phyloP scores from a whole-genome alignment of 2,888 invertebrate genomes.

The Melinaea marsaeus region DNA sequence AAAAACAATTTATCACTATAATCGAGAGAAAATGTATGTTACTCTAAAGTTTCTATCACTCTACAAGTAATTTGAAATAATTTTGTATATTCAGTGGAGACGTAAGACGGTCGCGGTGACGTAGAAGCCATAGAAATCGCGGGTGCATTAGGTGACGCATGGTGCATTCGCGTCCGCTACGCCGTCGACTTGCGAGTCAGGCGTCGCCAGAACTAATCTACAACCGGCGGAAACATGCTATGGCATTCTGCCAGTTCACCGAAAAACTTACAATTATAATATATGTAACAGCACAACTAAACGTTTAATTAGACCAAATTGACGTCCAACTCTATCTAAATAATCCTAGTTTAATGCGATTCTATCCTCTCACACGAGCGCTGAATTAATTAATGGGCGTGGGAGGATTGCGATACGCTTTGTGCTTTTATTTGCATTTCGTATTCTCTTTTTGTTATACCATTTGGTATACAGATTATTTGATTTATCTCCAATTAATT shows the following conservation, averaged over 20 bases:
- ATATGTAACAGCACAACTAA: conserved; percentile 7
- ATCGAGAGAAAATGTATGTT: conserved; percentile 25
- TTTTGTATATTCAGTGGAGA: conserved; percentile 1
- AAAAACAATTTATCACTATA: conserved; percentile 25
- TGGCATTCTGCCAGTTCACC: conserved; percentile 67
- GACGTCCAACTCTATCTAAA: conserved; percentile 27
- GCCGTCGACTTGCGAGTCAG: conserved; percentile 59
- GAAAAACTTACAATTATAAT: conserved; percentile 31
- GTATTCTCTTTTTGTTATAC: background rate
- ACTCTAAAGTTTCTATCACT: background rate
- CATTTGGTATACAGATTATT: background rate
- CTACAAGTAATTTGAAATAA: background rate
- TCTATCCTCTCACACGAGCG: conserved; percentile 35
- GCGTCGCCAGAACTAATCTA: conserved; percentile 63
- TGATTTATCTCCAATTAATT: background rate
- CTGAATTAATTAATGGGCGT: conserved; percentile 54
- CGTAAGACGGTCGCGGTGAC: conserved; percentile 35
- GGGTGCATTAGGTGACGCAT: conserved; percentile 56
- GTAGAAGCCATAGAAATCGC: conserved; percentile 41
- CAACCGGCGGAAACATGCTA: conserved; percentile 61
- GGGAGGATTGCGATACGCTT: conserved; percentile 44
- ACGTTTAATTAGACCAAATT: conserved; percentile 26
- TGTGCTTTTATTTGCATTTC: conserved; percentile 8
- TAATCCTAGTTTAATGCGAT: conserved; percentile 27
- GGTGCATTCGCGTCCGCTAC: conserved; percentile 50